phyloP scores from a whole-genome alignment of 2,888 invertebrate genomes.

The Conops quadrifasciatus region DNA sequence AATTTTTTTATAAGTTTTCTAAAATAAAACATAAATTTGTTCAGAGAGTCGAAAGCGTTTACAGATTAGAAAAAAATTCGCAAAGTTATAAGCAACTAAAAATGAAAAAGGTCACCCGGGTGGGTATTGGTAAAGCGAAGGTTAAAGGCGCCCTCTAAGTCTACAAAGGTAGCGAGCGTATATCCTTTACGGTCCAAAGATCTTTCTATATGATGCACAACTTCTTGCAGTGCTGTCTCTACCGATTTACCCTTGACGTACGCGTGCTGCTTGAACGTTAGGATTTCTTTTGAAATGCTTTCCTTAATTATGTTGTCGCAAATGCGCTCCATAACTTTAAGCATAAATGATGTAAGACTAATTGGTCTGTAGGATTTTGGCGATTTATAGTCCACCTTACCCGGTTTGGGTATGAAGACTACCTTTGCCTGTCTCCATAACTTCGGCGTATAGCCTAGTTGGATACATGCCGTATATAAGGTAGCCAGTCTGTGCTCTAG shows the following conservation, averaged over 20 bases:
- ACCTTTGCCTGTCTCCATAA: background rate
- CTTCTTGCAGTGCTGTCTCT: no score
- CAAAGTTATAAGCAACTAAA: no score
- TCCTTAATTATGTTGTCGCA: background rate
- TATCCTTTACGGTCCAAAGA: background rate
- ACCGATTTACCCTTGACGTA: background rate
- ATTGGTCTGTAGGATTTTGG: background rate
- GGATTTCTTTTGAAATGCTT: background rate
- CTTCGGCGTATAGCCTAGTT: background rate
- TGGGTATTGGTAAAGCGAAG: no score
- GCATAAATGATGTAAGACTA: background rate
- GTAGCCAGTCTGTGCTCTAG: background rate
- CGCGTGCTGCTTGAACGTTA: background rate
- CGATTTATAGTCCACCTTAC: background rate
- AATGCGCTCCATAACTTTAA: background rate
- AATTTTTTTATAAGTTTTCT: no score
- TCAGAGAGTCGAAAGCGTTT: no score
- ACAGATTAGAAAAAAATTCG: no score
- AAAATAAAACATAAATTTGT: no score
- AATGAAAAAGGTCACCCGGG: no score
- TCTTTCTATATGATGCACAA: no score
- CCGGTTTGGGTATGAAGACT: background rate
- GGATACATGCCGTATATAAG: background rate
- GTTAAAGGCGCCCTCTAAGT: background rate
- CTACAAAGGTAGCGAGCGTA: background rate